Conservation (phyloP, 1,140 invertebrate species). For the Rhopalosiphum padi region DNA sequence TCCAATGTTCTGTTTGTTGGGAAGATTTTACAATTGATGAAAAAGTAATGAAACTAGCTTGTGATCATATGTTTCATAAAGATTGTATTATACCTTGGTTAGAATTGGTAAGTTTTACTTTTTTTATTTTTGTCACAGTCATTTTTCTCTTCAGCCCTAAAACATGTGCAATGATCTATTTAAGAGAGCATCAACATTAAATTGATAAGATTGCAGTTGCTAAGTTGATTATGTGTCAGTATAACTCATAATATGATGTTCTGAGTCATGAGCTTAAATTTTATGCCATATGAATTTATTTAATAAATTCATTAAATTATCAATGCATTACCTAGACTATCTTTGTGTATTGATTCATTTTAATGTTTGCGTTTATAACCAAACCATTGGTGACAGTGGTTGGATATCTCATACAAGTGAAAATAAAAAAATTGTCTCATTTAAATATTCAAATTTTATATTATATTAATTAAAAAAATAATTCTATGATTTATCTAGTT, state of each 20-base stretch:
- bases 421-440: background rate
- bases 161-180: background rate
- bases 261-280: background rate
- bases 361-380: too few species aligned
- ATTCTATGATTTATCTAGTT: background rate
- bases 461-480: background rate
- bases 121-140: constrained; percentile 26
- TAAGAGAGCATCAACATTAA: background rate
- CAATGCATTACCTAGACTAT: background rate
- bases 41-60: constrained; percentile 84
- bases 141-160: background rate
- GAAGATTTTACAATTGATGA: constrained; percentile 88
- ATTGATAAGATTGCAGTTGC: background rate
- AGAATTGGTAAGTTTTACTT: constrained; percentile 73
- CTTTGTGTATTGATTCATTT: too few species aligned
- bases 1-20: constrained; percentile 97
- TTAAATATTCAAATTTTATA: too few species aligned
- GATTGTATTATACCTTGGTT: constrained; percentile 95
- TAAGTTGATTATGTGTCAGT: background rate
- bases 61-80: constrained; percentile 91
- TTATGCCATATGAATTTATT: background rate
- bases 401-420: background rate
- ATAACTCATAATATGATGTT: background rate
- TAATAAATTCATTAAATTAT: background rate
- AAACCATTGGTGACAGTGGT: background rate